Conservation (phyloP, 2,888 invertebrate genomes). For the Lamellibrachia columna region DNA sequence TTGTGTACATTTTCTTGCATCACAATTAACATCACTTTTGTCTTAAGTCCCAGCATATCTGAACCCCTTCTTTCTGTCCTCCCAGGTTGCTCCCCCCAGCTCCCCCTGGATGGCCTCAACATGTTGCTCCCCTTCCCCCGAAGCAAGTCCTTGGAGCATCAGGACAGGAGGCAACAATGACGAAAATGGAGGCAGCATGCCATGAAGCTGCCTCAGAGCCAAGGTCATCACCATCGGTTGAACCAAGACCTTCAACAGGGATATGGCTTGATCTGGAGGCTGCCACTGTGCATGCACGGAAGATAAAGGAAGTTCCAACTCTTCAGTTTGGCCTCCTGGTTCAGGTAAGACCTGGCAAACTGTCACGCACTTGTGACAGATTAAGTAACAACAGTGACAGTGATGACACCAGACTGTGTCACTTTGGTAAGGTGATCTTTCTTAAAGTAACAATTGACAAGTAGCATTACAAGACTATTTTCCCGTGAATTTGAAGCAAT, state of each 20-base stretch:
- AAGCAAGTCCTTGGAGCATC: neutral
- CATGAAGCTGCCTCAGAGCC: no score
- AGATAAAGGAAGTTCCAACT: constrained; percentile 48
- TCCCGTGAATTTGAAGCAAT: no score
- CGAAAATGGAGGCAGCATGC: neutral
- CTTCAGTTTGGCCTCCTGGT: constrained; percentile 49
- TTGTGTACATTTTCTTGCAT: neutral
- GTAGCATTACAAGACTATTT: no score
- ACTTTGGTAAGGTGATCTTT: no score
- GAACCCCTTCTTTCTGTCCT: neutral
- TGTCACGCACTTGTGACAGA: neutral
- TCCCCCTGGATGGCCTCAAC: neutral
- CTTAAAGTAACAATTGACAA: no score
- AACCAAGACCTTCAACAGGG: no score
- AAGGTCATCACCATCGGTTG: no score
- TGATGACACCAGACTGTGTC: no score
- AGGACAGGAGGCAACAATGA: neutral
- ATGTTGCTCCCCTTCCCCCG: neutral
- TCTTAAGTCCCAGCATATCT: neutral
- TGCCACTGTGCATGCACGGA: constrained; percentile 7
- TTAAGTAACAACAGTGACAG: no score
- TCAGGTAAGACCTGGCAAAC: constrained; percentile 39
- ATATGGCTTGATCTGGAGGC: neutral
- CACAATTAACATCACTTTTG: neutral
- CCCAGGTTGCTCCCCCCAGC: neutral